Conservation (phyloP, 2,797 vertebrate species). For the Rhinogobio ventralis region DNA sequence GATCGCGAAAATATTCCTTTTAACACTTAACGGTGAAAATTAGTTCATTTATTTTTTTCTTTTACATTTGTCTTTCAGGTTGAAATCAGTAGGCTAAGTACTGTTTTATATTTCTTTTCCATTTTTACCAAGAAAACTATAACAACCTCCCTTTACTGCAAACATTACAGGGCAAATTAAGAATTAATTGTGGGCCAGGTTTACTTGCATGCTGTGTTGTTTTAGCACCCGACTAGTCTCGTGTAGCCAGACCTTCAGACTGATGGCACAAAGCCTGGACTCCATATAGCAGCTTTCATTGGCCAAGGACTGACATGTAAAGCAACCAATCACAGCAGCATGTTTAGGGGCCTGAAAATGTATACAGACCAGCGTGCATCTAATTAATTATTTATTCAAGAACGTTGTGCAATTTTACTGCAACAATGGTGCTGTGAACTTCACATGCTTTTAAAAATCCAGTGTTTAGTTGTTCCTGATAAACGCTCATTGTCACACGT, state of each 20-base stretch:
- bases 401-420: neutral
- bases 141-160: neutral
- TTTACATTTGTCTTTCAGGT: neutral
- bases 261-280: no score
- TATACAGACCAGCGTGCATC: neutral
- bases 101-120: neutral
- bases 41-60: neutral
- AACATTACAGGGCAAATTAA: neutral
- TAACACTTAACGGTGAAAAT: conserved; percentile 5
- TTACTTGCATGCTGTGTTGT: neutral
- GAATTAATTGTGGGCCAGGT: neutral
- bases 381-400: neutral
- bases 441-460: neutral
- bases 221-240: neutral
- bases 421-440: neutral
- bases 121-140: neutral
- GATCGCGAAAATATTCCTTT: conserved; percentile 14
- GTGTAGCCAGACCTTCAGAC: no score
- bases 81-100: neutral
- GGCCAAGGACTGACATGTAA: neutral
- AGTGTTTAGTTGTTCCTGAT: neutral
- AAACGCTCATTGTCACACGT: neutral
- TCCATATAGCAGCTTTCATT: neutral
- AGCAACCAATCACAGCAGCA: neutral
- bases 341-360: neutral